Conservation (phyloP, 2,113 vertebrate species). For the Embiotoca jacksoni region DNA sequence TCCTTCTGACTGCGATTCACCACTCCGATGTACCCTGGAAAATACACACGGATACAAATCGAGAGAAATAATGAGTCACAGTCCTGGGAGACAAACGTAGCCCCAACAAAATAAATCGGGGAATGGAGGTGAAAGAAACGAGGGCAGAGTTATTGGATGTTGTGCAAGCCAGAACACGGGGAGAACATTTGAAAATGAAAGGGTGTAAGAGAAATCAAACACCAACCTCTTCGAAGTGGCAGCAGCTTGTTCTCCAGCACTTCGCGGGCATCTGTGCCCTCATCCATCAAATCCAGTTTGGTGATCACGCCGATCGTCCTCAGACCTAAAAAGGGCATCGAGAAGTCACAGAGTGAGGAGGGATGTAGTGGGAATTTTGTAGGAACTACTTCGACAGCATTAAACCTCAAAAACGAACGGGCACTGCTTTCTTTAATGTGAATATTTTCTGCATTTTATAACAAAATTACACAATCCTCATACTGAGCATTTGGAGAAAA, state of each 20-base stretch:
- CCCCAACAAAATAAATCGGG: neutral
- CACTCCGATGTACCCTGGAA: slow-evolving; percentile 88
- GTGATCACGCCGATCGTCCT: slow-evolving; percentile 96
- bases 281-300: slow-evolving; percentile 96
- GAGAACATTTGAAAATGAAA: neutral
- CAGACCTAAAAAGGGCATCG: slow-evolving; percentile 80
- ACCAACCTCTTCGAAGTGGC: slow-evolving; percentile 91
- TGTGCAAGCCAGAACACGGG: neutral
- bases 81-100: too few species aligned
- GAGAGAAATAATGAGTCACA: too few species aligned
- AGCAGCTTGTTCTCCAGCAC: slow-evolving; percentile 94
- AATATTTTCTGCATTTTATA: neutral
- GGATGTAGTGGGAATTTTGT: neutral
- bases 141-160: neutral
- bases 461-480: neutral
- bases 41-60: neutral
- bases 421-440: neutral
- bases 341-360: neutral
- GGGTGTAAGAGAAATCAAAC: neutral
- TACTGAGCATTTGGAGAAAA: neutral
- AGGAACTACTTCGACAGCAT: neutral
- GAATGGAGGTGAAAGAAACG: neutral
- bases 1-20: slow-evolving; percentile 93
- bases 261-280: slow-evolving; percentile 93
- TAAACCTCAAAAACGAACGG: too few species aligned